Percentiles rank a stretch among this genome's conserved stretches.
Conservation (phyloP, 35 echinoderm and acorn worm genomes). For the Apostichopus parvimensis region DNA sequence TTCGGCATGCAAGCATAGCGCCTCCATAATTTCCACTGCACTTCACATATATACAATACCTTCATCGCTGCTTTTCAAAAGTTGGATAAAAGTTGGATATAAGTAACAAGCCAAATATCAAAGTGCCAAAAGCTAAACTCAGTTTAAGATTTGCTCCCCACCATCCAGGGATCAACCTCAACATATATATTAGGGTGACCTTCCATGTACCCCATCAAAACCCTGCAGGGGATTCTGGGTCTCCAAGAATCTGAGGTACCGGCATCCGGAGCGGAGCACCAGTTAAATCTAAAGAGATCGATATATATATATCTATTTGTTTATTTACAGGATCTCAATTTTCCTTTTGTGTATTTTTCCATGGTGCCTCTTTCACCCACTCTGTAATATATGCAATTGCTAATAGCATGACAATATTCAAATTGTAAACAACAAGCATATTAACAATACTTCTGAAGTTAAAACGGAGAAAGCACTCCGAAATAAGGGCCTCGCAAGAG, state of each 20-base stretch:
- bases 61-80: too few relatives aligned
- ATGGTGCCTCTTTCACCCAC: not conserved
- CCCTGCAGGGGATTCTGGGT: not conserved
- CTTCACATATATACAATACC: too few relatives aligned
- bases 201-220: not conserved
- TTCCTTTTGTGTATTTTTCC: not conserved
- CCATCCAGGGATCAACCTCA: not conserved
- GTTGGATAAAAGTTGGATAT: too few relatives aligned
- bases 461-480: constrained; percentile 9
- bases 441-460: not conserved
- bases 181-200: not conserved
- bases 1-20: too few relatives aligned
- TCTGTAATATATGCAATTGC: not conserved
- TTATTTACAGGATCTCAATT: not conserved
- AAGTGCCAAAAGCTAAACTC: not conserved
- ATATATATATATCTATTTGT: not conserved
- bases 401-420: not conserved
- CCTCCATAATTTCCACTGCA: too few relatives aligned
- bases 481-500: not conserved
- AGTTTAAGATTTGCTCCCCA: not conserved
- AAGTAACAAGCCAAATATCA: not conserved
- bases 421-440: not conserved
- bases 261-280: not conserved
- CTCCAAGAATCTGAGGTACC: constrained; percentile 11
- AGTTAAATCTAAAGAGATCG: not conserved